Conservation (phyloP, 92 coral and sea anemone genomes). For the Heteractis magnifica region DNA sequence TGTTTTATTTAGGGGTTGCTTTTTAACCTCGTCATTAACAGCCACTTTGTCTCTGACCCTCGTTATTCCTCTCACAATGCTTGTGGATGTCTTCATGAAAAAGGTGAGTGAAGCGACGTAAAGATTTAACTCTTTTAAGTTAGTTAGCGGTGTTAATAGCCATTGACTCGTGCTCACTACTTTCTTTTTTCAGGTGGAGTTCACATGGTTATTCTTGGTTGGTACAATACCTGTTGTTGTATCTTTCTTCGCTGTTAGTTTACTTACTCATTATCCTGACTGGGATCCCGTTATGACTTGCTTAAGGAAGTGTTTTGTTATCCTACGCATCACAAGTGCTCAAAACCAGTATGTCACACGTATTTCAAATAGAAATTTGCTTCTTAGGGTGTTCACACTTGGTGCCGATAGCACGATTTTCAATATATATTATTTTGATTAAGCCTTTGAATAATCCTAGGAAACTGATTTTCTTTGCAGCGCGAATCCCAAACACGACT, state of each 20-base stretch:
- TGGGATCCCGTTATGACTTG: conserved; percentile 88
- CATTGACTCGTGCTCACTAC: too few relatives aligned
- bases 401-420: too few relatives aligned
- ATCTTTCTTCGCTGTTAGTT: conserved; percentile 85
- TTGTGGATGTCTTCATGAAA: conserved; percentile 77
- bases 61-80: conserved; percentile 92
- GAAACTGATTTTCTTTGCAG: too few relatives aligned
- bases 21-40: conserved; percentile 92
- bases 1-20: conserved; percentile 80
- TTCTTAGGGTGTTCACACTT: too few relatives aligned
- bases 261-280: conserved; percentile 77
- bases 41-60: conserved; percentile 93
- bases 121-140: too few relatives aligned
- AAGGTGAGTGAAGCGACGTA: conserved; percentile 52
- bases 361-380: too few relatives aligned
- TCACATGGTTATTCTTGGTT: conserved; percentile 76
- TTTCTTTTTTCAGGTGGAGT: conserved; percentile 56
- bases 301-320: conserved; percentile 34
- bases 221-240: conserved; percentile 82
- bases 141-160: too few relatives aligned
- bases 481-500: too few relatives aligned
- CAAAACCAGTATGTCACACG: neutral
- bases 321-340: neutral
- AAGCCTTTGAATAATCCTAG: too few relatives aligned
- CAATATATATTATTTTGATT: too few relatives aligned